These are phyloP conservation scores for Archivesica marissinica DNA, from an alignment of 1,140 invertebrate genomes.

Conservation along the genomic window DNA sequence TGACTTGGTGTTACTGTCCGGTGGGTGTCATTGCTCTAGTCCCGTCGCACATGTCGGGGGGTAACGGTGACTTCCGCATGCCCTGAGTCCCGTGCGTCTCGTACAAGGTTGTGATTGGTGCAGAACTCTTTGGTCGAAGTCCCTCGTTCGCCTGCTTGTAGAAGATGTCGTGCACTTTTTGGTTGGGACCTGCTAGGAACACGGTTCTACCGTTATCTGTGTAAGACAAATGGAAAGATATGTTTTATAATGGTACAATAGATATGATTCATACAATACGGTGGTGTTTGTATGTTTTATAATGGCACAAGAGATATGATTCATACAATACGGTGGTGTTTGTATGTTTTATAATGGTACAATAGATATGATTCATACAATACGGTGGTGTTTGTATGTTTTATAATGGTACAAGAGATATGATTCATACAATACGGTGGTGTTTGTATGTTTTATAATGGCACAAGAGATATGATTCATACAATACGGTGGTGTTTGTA, in stretches of 20 bases:
- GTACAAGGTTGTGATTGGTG: conserved; percentile 39
- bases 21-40: background rate
- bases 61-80: conserved; percentile 28
- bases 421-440: too few relatives aligned
- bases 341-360: too few relatives aligned
- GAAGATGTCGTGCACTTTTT: conserved; percentile 4
- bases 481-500: too few relatives aligned
- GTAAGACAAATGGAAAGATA: background rate
- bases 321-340: too few relatives aligned
- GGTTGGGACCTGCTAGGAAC: conserved; percentile 9
- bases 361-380: too few relatives aligned
- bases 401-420: too few relatives aligned
- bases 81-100: background rate
- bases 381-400: too few relatives aligned
- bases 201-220: conserved; percentile 56
- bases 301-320: too few relatives aligned
- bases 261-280: too few relatives aligned
- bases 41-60: background rate
- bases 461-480: too few relatives aligned
- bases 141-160: background rate
- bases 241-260: background rate
- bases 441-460: too few relatives aligned
- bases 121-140: background rate
- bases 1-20: background rate
- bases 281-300: too few relatives aligned